Conservation (phyloP, 2,113 vertebrate genomes). For the Megaceryle torquata region DNA sequence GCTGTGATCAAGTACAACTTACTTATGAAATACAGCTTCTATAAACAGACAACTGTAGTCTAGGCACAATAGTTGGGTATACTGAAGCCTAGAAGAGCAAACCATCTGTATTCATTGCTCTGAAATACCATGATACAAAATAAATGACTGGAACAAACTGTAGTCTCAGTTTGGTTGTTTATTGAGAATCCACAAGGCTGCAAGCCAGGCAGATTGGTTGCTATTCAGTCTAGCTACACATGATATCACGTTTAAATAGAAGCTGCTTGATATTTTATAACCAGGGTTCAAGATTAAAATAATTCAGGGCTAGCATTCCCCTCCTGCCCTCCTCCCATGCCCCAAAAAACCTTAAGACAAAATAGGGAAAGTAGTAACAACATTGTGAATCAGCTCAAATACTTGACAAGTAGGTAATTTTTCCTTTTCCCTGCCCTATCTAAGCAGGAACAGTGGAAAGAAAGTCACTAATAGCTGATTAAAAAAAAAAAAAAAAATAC, state of each 20-base stretch:
- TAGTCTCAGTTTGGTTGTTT: neutral
- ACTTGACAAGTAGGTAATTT: neutral
- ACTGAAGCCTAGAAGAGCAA: conserved; percentile 50
- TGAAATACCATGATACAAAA: conserved; percentile 46
- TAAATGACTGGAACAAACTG: conserved; percentile 37
- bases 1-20: conserved; percentile 46
- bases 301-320: neutral
- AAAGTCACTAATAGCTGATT: neutral
- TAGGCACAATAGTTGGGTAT: conserved; percentile 45
- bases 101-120: conserved; percentile 51
- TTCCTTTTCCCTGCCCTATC: neutral
- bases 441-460: neutral
- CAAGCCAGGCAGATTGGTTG: neutral
- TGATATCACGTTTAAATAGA: neutral
- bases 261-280: neutral
- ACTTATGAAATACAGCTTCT: conserved; percentile 54
- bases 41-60: conserved; percentile 38
- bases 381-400: neutral
- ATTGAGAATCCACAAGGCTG: neutral
- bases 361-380: neutral
- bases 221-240: neutral
- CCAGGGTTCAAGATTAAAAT: neutral
- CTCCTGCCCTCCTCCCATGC: neutral
- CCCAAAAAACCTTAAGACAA: neutral
- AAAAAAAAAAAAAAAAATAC: neutral